Conservation (phyloP, 2,888 invertebrate species). For the Labia minor region DNA sequence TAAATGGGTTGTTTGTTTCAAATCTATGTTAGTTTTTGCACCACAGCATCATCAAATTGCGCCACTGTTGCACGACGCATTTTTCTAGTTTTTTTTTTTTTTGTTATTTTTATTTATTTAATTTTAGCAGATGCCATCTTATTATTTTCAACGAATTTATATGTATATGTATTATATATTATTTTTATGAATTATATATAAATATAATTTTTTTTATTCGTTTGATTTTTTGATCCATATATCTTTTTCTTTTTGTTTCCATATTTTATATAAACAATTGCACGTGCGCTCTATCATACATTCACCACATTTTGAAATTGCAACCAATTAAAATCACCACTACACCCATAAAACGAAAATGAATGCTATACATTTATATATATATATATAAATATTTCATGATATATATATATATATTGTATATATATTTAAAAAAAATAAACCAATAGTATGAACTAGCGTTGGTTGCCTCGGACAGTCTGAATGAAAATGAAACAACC, state of each 20-base stretch:
- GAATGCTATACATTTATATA: too few species aligned
- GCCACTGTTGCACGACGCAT: constrained; percentile 13
- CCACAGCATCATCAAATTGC: neutral
- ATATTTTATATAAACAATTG: neutral
- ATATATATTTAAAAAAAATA: neutral
- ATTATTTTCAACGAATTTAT: neutral
- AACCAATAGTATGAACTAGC: constrained; percentile 69
- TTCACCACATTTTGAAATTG: neutral
- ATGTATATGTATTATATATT: too few species aligned
- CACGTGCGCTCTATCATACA: neutral
- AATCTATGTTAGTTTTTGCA: neutral
- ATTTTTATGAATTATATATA: constrained; percentile 15
- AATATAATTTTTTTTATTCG: neutral
- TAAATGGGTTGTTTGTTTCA: neutral
- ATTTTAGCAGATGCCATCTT: neutral
- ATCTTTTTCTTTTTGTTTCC: constrained; percentile 22
- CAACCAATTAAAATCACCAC: too few species aligned
- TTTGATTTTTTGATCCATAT: constrained; percentile 18
- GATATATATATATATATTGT: too few species aligned
- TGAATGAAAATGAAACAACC: constrained; percentile 77
- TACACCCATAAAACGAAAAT: too few species aligned
- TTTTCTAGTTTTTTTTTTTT: constrained; percentile 8
- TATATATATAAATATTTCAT: too few species aligned
- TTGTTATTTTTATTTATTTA: constrained; percentile 8
- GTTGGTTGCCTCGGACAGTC: constrained; percentile 79